phyloP scores from a whole-genome alignment of 2,113 vertebrate genomes.

The Butorides virescens region DNA sequence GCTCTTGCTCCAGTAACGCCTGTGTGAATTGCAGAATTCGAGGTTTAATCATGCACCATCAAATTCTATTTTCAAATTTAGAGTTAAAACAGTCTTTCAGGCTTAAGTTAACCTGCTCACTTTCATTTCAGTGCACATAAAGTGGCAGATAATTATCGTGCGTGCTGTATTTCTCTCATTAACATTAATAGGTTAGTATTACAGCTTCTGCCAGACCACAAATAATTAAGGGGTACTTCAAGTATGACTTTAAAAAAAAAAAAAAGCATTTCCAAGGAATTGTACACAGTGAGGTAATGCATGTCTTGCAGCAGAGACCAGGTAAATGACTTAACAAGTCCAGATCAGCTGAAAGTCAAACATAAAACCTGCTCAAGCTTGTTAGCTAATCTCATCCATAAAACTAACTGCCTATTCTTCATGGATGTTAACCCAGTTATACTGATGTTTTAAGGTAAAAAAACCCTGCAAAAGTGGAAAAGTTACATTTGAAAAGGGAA shows the following conservation, averaged over 20 bases:
- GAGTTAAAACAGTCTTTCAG: conserved; percentile 11
- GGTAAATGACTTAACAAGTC: not conserved
- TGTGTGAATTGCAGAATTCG: not conserved
- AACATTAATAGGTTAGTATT: conserved; percentile 24
- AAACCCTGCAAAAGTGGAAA: not conserved
- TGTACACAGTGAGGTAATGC: not conserved
- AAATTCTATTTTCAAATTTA: conserved; percentile 30
- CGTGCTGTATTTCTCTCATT: conserved; percentile 30
- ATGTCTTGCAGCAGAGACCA: not conserved
- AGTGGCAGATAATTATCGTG: conserved; percentile 13
- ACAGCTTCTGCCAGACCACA: conserved; percentile 25
- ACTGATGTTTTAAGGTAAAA: conserved; percentile 4
- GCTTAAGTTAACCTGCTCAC: not conserved
- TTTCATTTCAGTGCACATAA: not conserved
- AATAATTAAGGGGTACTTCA: conserved; percentile 35
- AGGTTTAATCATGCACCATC: conserved; percentile 22
- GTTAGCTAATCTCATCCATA: not conserved
- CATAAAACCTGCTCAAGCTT: conserved; percentile 26
- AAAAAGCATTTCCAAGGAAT: not conserved
- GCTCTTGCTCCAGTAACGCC: not conserved
- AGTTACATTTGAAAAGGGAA: not conserved
- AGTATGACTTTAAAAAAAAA: not conserved
- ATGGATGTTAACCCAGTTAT: conserved; percentile 9
- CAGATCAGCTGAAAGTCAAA: not conserved
- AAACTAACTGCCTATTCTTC: conserved; percentile 28